Conservation (phyloP, 1,140 invertebrate species). For the Meloidogyne chitwoodi region DNA sequence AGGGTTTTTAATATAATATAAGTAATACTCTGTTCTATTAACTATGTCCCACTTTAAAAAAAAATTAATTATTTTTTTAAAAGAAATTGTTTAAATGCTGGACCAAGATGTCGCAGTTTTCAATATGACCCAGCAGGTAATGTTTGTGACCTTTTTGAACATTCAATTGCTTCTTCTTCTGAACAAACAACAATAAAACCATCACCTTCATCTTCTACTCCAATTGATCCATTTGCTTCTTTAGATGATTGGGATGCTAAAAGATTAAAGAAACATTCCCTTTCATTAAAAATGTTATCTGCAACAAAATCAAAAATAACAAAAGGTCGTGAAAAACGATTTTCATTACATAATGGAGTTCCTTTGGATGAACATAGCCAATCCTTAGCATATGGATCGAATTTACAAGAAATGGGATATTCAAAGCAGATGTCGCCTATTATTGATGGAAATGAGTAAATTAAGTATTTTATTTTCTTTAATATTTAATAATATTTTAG, state of each 20-base stretch:
- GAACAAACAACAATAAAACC: background rate
- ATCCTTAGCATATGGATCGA: background rate
- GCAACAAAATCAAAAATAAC: background rate
- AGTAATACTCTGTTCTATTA: too few relatives aligned
- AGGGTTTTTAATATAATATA: slow-evolving; percentile 7
- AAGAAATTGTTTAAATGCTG: slow-evolving; percentile 2
- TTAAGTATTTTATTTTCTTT: background rate
- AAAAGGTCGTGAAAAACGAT: background rate
- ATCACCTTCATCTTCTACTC: background rate
- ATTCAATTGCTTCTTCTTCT: background rate
- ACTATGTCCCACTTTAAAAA: too few relatives aligned
- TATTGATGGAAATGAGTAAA: background rate
- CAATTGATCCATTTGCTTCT: background rate
- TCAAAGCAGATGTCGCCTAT: background rate
- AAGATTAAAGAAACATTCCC: background rate
- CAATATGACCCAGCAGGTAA: slow-evolving; percentile 18
- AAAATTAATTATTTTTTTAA: too few relatives aligned
- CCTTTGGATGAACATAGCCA: slow-evolving; percentile 9
- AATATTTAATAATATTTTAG: background rate
- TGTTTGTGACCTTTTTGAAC: slow-evolving; percentile 26
- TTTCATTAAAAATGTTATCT: background rate
- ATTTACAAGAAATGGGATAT: background rate
- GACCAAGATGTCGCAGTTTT: slow-evolving; percentile 19
- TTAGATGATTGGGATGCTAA: background rate
- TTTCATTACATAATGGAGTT: slow-evolving; percentile 4